Conservation (phyloP, 2,888 invertebrate genomes). For the Acleris holmiana region DNA sequence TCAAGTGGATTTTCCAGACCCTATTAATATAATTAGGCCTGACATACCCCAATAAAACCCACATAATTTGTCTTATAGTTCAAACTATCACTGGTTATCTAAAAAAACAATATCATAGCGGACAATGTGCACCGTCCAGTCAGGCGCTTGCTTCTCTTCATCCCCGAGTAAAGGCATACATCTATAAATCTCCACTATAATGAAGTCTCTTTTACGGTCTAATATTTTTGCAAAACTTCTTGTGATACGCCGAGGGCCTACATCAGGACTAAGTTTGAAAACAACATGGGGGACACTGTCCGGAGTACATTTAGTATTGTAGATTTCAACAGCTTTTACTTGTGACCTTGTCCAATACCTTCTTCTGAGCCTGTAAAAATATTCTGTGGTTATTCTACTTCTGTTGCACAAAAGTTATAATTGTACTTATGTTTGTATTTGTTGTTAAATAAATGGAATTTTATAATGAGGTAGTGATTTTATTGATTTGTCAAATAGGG, state of each 20-base stretch:
- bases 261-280: conserved; percentile 41
- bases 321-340: conserved; percentile 15
- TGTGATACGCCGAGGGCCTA: conserved; percentile 49
- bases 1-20: too few relatives aligned
- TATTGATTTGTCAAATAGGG: neutral
- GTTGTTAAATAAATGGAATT: conserved; percentile 63
- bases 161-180: conserved; percentile 74
- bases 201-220: conserved; percentile 50
- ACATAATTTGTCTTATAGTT: too few relatives aligned
- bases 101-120: conserved; percentile 62
- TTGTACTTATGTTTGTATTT: conserved; percentile 73
- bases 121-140: conserved; percentile 70
- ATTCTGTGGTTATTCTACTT: conserved; percentile 25
- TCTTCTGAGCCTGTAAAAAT: conserved; percentile 28
- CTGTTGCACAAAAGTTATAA: conserved; percentile 44
- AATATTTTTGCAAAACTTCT: conserved; percentile 55
- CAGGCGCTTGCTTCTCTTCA: conserved; percentile 60
- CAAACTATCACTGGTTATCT: conserved; percentile 34
- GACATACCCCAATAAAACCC: too few relatives aligned
- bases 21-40: too few relatives aligned
- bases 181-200: conserved; percentile 64
- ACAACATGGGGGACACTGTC: conserved; percentile 45
- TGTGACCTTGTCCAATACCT: conserved; percentile 29
- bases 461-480: conserved; percentile 38
- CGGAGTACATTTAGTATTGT: conserved; percentile 46